Percentiles rank a stretch among this genome's conserved stretches.
Evolutionary conservation across 1,140 invertebrate genomes (phyloP).

Genomic region (Lysiphlebus fabarum): DNA sequence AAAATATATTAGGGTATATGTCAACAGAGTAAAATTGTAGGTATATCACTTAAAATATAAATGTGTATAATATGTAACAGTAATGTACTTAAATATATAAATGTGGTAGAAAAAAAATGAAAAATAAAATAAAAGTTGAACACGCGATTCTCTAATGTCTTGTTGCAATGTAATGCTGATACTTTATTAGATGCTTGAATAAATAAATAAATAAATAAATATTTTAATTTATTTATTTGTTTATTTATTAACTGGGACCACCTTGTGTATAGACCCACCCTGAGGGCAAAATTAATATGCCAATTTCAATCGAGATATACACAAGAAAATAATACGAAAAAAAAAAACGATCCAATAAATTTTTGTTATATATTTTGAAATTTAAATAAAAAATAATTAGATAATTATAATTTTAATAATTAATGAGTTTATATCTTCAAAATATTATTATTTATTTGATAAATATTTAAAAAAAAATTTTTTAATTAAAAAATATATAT

Average conservation of each 20-base stretch:
- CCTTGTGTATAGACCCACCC: constrained; percentile 24
- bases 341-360: constrained; percentile 1
- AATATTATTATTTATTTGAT: neutral
- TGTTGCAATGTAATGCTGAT: constrained; percentile 19
- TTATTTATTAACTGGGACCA: constrained; percentile 22
- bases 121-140: constrained; percentile 17
- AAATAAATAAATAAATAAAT: constrained; percentile 9
- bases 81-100: neutral
- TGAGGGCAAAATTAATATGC: constrained; percentile 36
- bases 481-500: constrained; percentile 18
- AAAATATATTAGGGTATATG: neutral
- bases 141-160: constrained; percentile 21
- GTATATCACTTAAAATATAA: neutral
- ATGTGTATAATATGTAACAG: too few relatives aligned
- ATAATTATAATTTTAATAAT: neutral
- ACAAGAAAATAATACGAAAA: constrained; percentile 13
- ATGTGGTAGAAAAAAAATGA: neutral
- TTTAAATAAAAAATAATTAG: neutral
- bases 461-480: neutral
- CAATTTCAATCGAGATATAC: too few relatives aligned
- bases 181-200: constrained; percentile 18
- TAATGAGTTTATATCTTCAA: neutral
- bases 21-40: constrained; percentile 10
- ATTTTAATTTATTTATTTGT: too few relatives aligned
- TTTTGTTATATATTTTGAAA: constrained; percentile 1